A percentile compares a stretch with the other conserved stretches of the same genome.
phyloP scores from a whole-genome alignment of 2,113 vertebrate genomes.

The mouse (Mus musculus) region DNA sequence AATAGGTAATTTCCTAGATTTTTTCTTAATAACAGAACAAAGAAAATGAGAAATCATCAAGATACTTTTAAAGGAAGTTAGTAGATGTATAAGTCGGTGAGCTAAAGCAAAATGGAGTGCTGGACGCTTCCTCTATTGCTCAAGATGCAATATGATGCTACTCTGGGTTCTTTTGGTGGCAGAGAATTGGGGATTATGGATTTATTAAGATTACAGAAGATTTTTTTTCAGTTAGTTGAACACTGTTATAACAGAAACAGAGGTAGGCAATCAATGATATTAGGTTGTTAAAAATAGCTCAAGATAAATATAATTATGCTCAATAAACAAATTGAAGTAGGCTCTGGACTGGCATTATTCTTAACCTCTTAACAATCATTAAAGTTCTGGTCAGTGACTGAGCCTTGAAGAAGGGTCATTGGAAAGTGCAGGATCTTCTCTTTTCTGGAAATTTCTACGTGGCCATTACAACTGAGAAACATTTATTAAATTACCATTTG shows the following conservation, averaged over 20 bases:
- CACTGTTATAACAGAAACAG: background rate
- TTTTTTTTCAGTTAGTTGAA: background rate
- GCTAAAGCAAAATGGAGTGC: background rate
- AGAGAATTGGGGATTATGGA: background rate
- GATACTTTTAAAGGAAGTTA: background rate
- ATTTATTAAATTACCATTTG: background rate
- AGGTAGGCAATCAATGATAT: background rate
- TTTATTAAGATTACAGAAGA: too few relatives aligned
- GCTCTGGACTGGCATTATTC: background rate
- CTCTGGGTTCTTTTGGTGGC: too few relatives aligned
- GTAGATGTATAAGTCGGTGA: too few relatives aligned
- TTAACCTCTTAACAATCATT: background rate
- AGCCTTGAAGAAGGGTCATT: background rate
- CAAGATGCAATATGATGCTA: too few relatives aligned
- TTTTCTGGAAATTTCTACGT: background rate
- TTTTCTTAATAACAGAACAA: background rate
- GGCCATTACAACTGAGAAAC: background rate
- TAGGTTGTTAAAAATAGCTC: background rate
- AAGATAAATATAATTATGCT: background rate
- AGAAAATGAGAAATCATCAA: background rate
- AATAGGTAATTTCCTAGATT: background rate
- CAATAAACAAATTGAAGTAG: background rate
- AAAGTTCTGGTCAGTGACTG: background rate
- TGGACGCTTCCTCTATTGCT: background rate
- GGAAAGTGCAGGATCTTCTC: too few relatives aligned